Base-by-base conservation (phyloP, 2,888 invertebrate genomes). In the Acleris literana region DNA sequence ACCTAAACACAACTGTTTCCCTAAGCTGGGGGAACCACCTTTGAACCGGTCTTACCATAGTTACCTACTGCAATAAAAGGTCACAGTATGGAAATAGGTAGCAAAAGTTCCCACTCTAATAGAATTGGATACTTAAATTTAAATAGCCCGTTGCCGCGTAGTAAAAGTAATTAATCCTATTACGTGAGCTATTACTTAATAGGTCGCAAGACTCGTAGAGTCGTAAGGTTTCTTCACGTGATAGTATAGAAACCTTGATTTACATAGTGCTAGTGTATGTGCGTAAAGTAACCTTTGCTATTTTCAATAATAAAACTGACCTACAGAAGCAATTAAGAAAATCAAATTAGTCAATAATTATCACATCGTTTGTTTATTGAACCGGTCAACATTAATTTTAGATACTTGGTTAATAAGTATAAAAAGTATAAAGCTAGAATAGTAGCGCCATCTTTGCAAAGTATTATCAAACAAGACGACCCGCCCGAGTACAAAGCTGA, bases 171-270 rank as follows among this genome's bases (percentile, higher is more conserved):
- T 61, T 58, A 65, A 65, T 65, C 55, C 65, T 33, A 43, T 61
- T 60, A 65, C 53, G 17, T 33, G 16, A 56, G 22, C 33, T 55
- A 54, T 65, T 61, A 65, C 55, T 60, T 20, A 44, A 65, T 65
- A 65, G 51, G 55, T 65, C 65, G 16, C 46, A 46, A 13, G 39
- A 39, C 13, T 39, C 39, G 39, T n/a, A n/a, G n/a, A n/a, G 39
- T 16, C 7, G 17, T 65, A 61, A 11, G 65, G 60, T 49, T 65
- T 65, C 65, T 29, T 65, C 55, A 25, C 55, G 65, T 56, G 65
- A 60, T 17, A 22, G 44, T 20, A 18, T 11, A 6, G 9, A 20
- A 46, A 29, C 29, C 17, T 6, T 39, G 53, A 53, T 58, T 54
- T 48, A 39, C 53, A n/a, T 53, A 13, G 20, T 22, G n/a, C 44